Percentiles rank a stretch among this genome's conserved stretches.
phyloP scores from a whole-genome alignment of 1,140 invertebrate genomes.

The Drosophila novamexicana region DNA sequence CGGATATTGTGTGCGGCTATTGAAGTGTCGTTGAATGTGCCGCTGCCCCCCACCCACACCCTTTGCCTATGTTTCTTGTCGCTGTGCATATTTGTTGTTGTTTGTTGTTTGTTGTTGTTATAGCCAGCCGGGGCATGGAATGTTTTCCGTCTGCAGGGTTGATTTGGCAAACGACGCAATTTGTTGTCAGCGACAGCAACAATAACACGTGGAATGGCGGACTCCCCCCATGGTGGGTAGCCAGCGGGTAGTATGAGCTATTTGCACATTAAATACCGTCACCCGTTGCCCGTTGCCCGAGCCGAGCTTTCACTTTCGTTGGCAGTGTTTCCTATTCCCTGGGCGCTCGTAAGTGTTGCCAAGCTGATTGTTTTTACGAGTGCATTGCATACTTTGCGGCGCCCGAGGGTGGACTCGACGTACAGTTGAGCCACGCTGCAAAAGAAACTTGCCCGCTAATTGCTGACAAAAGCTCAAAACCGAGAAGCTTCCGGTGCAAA shows the following conservation, averaged over 20 bases:
- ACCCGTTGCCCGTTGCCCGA: conserved; percentile 48
- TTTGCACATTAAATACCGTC: conserved; percentile 82
- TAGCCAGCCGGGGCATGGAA: conserved; percentile 21
- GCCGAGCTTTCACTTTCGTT: conserved; percentile 64
- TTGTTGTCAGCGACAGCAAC: conserved; percentile 52
- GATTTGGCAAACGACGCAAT: conserved; percentile 79
- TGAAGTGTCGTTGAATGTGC: conserved; percentile 64
- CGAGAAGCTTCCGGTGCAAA: conserved; percentile 1
- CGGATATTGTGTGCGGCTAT: conserved; percentile 77
- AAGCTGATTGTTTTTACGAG: conserved; percentile 70
- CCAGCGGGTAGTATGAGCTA: conserved; percentile 55
- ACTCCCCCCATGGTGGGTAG: neutral
- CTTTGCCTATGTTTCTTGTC: conserved; percentile 59
- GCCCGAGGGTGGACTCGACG: conserved; percentile 24
- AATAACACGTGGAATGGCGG: conserved; percentile 38
- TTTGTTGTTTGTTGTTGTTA: conserved; percentile 49
- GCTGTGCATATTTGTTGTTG: conserved; percentile 51
- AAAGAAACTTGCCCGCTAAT: conserved; percentile 34
- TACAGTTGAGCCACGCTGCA: conserved; percentile 53
- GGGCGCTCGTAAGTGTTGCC: conserved; percentile 77
- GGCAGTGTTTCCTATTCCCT: conserved; percentile 49
- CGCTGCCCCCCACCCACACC: conserved; percentile 24
- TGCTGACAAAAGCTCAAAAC: conserved; percentile 44
- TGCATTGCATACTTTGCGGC: conserved; percentile 59
- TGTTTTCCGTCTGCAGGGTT: conserved; percentile 68